Evolutionary conservation across 1,140 invertebrate genomes (phyloP).

Genomic region (Hermetia illucens): DNA sequence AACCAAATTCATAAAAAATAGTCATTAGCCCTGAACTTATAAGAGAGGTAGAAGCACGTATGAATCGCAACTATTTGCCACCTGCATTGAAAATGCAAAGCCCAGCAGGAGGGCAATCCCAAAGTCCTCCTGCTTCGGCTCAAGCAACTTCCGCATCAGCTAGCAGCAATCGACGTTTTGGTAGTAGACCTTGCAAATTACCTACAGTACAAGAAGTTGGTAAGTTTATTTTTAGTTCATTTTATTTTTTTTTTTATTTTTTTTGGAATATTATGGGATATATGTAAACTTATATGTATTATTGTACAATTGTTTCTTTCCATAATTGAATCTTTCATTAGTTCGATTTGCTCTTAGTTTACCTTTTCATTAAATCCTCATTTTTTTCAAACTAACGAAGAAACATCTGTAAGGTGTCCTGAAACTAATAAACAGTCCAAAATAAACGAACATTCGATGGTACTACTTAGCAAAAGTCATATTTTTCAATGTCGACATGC

Average conservation of each 20-base stretch:
- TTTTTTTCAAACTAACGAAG: too few species aligned
- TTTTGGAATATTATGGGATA: conserved; percentile 1
- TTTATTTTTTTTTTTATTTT: conserved; percentile 8
- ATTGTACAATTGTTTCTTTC: neutral
- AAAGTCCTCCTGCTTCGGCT: conserved; percentile 3
- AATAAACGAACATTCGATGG: too few species aligned
- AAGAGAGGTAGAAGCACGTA: conserved; percentile 74
- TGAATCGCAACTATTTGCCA: conserved; percentile 66
- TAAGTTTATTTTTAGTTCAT: conserved; percentile 21
- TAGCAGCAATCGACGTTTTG: neutral
- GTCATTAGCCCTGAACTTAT: conserved; percentile 76
- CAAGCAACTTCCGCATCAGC: conserved; percentile 7
- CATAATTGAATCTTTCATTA: too few species aligned
- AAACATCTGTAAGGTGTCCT: too few species aligned
- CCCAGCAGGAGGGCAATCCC: neutral
- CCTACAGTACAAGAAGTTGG: conserved; percentile 42
- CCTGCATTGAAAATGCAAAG: conserved; percentile 35
- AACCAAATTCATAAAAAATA: conserved; percentile 29
- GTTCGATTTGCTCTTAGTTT: too few species aligned
- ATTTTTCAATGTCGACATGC: too few species aligned
- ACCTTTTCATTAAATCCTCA: too few species aligned
- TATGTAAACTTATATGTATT: neutral
- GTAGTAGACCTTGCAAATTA: conserved; percentile 27
- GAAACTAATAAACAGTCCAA: too few species aligned
- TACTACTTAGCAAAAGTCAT: too few species aligned